Percentiles rank a stretch among this genome's conserved stretches.
phyloP scores from a whole-genome alignment of 1,140 invertebrate species.

The Heliconius melpomene region DNA sequence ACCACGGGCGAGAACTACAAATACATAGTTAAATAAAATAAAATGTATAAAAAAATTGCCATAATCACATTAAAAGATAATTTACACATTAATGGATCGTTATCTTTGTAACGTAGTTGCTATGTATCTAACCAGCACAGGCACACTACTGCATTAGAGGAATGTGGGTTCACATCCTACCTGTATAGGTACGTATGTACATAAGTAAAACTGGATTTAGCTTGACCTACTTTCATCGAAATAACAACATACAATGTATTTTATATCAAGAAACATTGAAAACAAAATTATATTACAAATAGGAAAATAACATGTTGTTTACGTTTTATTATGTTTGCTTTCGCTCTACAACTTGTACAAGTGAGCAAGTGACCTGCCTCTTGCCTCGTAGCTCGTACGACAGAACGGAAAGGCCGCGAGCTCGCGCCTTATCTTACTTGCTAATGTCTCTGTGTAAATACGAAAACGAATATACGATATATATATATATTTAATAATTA shows the following conservation, averaged over 20 bases:
- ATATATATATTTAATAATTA: conserved; percentile 31
- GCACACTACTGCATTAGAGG: no score
- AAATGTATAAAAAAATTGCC: background rate
- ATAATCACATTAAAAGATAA: background rate
- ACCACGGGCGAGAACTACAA: background rate
- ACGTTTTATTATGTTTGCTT: background rate
- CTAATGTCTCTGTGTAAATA: conserved; percentile 52
- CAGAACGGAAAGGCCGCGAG: conserved; percentile 41
- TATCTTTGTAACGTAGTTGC: background rate
- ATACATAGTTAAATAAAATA: no score
- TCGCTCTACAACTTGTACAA: background rate
- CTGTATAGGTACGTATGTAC: no score
- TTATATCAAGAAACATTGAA: background rate
- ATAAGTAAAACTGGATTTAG: no score
- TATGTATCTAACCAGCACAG: background rate
- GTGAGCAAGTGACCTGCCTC: conserved; percentile 15
- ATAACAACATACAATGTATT: no score
- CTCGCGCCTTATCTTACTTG: conserved; percentile 62
- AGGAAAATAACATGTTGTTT: background rate
- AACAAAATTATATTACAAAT: no score
- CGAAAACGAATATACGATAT: conserved; percentile 24
- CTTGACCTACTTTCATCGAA: no score
- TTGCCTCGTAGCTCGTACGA: conserved; percentile 13
- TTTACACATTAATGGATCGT: background rate
- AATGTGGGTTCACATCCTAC: no score